Conservation (phyloP, 1,140 invertebrate genomes). For the Bombus waltoni region DNA sequence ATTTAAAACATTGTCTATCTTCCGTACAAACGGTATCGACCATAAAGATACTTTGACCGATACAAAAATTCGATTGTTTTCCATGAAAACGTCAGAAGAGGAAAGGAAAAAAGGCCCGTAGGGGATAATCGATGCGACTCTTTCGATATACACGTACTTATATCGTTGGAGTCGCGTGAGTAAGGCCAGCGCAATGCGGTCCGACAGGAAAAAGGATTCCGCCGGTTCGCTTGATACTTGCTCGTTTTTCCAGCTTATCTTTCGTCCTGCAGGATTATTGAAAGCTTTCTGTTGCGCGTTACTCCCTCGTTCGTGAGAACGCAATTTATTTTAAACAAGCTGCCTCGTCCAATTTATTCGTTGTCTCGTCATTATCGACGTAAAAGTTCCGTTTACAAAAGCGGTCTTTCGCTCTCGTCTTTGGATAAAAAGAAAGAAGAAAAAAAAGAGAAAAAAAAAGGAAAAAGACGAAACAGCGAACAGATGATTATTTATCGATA, state of each 20-base stretch:
- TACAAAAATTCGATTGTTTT: background rate
- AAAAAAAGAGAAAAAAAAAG: too few species aligned
- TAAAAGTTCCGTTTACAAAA: background rate
- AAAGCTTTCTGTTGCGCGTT: constrained; percentile 32
- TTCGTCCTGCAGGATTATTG: constrained; percentile 31
- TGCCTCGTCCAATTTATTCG: background rate
- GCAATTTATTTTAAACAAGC: background rate
- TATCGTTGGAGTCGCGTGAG: constrained; percentile 27
- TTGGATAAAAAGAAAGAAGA: too few species aligned
- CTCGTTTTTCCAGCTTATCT: constrained; percentile 44
- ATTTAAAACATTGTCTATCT: too few species aligned
- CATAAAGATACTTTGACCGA: too few species aligned
- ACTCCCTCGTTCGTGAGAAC: background rate
- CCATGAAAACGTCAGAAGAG: too few species aligned
- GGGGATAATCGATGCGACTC: constrained; percentile 8
- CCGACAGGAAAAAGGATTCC: constrained; percentile 55
- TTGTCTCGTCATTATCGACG: background rate
- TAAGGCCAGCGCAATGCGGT: constrained; percentile 50
- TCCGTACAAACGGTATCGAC: too few species aligned
- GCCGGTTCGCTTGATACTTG: constrained; percentile 40
- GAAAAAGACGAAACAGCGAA: background rate
- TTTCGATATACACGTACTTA: constrained; percentile 15
- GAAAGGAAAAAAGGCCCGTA: background rate
- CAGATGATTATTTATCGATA: constrained; percentile 15
- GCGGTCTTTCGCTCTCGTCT: too few species aligned